Evolutionary conservation across 2,113 vertebrate genomes (phyloP).

Genomic region (Muntiacus reevesi): DNA sequence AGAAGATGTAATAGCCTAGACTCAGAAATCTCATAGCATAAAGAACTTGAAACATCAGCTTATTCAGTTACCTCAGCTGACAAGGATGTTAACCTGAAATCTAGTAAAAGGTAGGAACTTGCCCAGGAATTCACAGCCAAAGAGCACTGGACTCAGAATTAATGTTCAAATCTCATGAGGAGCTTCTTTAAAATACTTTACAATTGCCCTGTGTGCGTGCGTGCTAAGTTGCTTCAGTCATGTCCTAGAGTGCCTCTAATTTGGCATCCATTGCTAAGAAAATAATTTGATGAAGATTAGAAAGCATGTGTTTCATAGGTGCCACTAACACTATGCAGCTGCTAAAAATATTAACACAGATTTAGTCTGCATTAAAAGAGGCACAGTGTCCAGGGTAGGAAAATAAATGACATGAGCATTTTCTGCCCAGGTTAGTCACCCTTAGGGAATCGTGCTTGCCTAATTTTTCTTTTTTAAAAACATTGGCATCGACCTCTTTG

Average conservation of each 20-base stretch:
- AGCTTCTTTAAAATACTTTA: background rate
- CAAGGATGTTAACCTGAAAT: background rate
- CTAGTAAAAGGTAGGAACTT: background rate
- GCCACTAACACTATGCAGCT: background rate
- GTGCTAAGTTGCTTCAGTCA: background rate
- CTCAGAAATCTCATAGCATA: background rate
- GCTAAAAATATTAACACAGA: background rate
- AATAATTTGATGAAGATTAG: background rate
- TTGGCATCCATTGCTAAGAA: background rate
- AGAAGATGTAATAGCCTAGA: background rate
- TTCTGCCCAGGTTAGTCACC: background rate
- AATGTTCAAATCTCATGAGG: background rate
- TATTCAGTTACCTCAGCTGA: background rate
- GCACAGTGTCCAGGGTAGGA: background rate
- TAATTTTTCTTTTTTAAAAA: background rate
- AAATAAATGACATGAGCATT: background rate
- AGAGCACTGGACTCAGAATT: background rate
- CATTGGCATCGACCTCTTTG: background rate
- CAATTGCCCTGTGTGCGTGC: background rate
- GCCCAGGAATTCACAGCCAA: background rate
- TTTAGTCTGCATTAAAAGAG: background rate
- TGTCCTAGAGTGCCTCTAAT: background rate
- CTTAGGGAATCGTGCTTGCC: background rate
- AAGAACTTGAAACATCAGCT: background rate
- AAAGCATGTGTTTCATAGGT: background rate